Evolutionary conservation across 2,797 vertebrate genomes (phyloP).

Genomic region (Ptychobarbus kaznakovi): DNA sequence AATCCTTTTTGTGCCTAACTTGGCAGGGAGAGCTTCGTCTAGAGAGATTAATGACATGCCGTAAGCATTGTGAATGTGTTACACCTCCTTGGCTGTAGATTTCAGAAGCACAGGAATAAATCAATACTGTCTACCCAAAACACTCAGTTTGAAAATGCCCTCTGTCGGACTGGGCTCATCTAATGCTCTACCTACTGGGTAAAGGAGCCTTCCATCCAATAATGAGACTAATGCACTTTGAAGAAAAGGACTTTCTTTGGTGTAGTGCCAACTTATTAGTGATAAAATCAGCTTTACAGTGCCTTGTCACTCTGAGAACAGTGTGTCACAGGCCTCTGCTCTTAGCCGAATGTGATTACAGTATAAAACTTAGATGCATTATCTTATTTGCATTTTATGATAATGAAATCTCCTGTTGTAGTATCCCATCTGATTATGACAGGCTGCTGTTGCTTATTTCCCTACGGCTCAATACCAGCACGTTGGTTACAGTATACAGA

Average conservation of each 20-base stretch:
- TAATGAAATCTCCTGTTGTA: constrained; percentile 21
- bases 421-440: neutral
- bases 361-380: neutral
- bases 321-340: neutral
- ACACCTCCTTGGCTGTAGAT: constrained; percentile 42
- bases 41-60: constrained; percentile 35
- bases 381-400: constrained; percentile 22
- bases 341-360: constrained; percentile 10
- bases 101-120: constrained; percentile 37
- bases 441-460: neutral
- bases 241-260: constrained; percentile 27
- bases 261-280: constrained; percentile 31
- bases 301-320: neutral
- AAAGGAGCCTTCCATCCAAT: constrained; percentile 34
- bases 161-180: constrained; percentile 25
- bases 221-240: constrained; percentile 29
- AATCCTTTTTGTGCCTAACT: constrained; percentile 17
- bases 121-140: constrained; percentile 45
- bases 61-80: constrained; percentile 19
- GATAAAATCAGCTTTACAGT: constrained; percentile 32
- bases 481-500: neutral
- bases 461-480: neutral
- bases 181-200: constrained; percentile 20
- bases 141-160: constrained; percentile 34
- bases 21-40: constrained; percentile 1